A percentile compares a stretch with the other conserved stretches of the same genome.
Evolutionary conservation across 2,888 invertebrate genomes (phyloP).

Genomic region (Himalopsyche anomala): DNA sequence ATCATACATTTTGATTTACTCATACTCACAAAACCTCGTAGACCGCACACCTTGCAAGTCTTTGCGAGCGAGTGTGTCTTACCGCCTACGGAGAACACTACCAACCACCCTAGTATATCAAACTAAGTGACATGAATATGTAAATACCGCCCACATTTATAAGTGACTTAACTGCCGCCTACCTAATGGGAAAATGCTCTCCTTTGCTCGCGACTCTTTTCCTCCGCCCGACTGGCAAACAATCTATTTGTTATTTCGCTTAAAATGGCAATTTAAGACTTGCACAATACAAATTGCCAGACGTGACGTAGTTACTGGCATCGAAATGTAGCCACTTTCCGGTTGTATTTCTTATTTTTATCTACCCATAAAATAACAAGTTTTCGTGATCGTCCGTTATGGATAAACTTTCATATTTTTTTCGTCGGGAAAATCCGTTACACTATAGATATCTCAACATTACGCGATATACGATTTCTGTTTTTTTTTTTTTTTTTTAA

Average conservation of each 20-base stretch:
- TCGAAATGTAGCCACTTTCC: conserved; percentile 41
- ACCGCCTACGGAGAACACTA: conserved; percentile 20
- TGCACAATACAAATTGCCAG: conserved; percentile 30
- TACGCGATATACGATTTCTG: no score
- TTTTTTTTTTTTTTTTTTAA: no score
- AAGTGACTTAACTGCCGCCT: conserved; percentile 39
- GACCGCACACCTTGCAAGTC: conserved; percentile 51
- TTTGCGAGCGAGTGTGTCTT: not conserved
- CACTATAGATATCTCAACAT: no score
- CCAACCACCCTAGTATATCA: conserved; percentile 46
- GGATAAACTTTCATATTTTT: not conserved
- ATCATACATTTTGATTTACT: not conserved
- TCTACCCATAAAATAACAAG: not conserved
- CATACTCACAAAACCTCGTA: conserved; percentile 34
- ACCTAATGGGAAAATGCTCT: conserved; percentile 43
- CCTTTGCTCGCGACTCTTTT: not conserved
- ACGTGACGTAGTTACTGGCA: conserved; percentile 2
- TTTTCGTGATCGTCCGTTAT: not conserved
- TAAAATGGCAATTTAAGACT: conserved; percentile 24
- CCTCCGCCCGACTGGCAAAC: not conserved
- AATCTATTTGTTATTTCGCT: conserved; percentile 30
- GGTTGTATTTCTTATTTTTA: not conserved
- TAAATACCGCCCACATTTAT: conserved; percentile 49
- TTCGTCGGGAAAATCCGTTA: no score
- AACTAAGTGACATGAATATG: conserved; percentile 53